A percentile compares a stretch with the other conserved stretches of the same genome.
These are phyloP conservation scores for Entomobrya proxima DNA, from an alignment of 2,888 invertebrate genomes.

Conservation along the genomic window DNA sequence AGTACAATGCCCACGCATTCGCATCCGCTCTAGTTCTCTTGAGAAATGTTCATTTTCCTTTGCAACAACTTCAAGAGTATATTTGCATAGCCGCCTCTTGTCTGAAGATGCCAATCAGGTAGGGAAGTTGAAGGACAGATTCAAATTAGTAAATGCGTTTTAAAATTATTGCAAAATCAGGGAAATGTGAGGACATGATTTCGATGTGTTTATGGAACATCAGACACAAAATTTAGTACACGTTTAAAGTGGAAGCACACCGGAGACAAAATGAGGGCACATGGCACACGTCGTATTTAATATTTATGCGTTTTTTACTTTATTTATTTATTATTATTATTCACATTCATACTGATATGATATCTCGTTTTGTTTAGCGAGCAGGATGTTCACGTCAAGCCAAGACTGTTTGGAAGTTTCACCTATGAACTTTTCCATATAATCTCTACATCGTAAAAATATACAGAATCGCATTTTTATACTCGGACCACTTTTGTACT, in stretches of 20 bases:
- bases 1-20: background rate
- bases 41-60: background rate
- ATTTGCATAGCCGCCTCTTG: background rate
- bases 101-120: background rate
- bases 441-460: background rate
- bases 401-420: constrained; percentile 2
- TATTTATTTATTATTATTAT: constrained; percentile 1
- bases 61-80: background rate
- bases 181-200: too few species aligned
- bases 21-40: constrained; percentile 12
- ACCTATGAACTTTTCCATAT: constrained; percentile 22
- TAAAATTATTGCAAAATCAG: too few species aligned
- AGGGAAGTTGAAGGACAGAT: background rate
- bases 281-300: constrained; percentile 10
- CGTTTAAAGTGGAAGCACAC: background rate
- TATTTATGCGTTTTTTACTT: background rate
- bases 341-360: too few species aligned
- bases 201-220: background rate
- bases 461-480: background rate
- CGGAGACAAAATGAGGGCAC: background rate
- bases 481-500: background rate
- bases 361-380: constrained; percentile 15
- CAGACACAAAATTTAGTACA: background rate
- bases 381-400: constrained; percentile 42
- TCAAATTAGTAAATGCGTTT: too few species aligned